A percentile compares a stretch with the other conserved stretches of the same genome.
Conservation (phyloP, 2,113 vertebrate genomes). For the Fukomys damarensis region DNA sequence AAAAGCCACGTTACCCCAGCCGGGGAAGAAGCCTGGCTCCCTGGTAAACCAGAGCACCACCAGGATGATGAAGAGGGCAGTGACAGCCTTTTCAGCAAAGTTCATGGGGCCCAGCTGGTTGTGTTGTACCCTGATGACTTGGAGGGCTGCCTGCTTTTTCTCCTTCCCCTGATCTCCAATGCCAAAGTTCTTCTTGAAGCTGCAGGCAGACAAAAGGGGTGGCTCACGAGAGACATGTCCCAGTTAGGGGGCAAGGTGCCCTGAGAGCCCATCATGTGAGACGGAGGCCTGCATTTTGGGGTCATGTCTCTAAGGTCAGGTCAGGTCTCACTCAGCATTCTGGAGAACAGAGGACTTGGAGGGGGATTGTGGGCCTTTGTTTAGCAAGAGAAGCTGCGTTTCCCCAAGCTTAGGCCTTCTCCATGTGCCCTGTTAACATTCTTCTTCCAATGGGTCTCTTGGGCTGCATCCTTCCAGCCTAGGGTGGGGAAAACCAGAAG, state of each 20-base stretch:
- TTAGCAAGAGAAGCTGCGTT: not conserved
- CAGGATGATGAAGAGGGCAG: conserved; percentile 87
- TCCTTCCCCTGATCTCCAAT: conserved; percentile 64
- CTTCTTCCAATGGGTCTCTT: not conserved
- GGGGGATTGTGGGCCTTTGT: not conserved
- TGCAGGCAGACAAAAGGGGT: conserved; percentile 76
- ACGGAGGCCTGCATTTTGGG: not conserved
- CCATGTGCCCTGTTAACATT: not conserved
- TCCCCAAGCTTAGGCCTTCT: not conserved
- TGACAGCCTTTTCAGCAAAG: conserved; percentile 90
- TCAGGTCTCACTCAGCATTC: not conserved
- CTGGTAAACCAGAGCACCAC: conserved; percentile 95
- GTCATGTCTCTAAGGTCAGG: not conserved
- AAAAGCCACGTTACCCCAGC: conserved; percentile 92
- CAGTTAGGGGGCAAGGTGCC: not conserved
- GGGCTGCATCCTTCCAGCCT: not conserved
- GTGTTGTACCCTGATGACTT: conserved; percentile 87
- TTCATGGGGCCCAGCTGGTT: conserved; percentile 89
- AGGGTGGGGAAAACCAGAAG: no score
- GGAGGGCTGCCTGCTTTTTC: conserved; percentile 85
- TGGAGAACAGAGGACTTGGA: not conserved
- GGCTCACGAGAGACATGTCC: not conserved
- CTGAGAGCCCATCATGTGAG: not conserved
- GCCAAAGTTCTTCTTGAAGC: conserved; percentile 91
- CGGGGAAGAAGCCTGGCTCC: conserved; percentile 93